Conservation (phyloP, 2,888 invertebrate genomes). For the Sinohyriopsis cumingii region DNA sequence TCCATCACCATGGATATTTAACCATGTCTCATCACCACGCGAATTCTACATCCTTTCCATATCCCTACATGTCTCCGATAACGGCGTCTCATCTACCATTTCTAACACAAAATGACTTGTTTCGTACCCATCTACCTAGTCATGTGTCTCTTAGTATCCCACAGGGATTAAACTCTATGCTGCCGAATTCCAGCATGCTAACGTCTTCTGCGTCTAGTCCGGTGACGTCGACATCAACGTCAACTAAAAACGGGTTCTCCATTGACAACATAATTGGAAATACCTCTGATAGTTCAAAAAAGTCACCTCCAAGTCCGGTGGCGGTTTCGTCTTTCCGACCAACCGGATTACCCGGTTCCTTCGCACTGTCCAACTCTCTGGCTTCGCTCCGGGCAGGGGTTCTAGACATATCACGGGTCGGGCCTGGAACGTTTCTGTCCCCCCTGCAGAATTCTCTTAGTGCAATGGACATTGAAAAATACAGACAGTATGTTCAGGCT, state of each 20-base stretch:
- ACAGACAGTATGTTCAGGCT: conserved; percentile 63
- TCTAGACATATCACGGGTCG: conserved; percentile 42
- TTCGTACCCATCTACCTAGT: conserved; percentile 69
- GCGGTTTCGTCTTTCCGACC: conserved; percentile 21
- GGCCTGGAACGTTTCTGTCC: conserved; percentile 53
- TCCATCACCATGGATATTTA: conserved; percentile 54
- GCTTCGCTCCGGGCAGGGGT: conserved; percentile 35
- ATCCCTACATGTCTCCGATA: conserved; percentile 72
- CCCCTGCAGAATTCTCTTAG: conserved; percentile 54
- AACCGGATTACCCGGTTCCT: conserved; percentile 24
- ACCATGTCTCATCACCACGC: conserved; percentile 39
- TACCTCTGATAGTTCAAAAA: conserved; percentile 37
- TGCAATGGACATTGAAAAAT: conserved; percentile 65
- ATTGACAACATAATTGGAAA: conserved; percentile 77
- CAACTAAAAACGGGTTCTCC: conserved; percentile 70
- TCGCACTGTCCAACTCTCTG: conserved; percentile 27
- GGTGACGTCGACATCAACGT: conserved; percentile 49
- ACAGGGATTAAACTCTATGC: conserved; percentile 9
- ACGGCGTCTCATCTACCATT: conserved; percentile 71
- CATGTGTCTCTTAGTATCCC: conserved; percentile 7
- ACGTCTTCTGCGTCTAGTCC: conserved; percentile 51
- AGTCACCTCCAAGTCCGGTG: conserved; percentile 32
- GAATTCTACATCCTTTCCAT: conserved; percentile 53
- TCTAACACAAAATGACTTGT: conserved; percentile 79
- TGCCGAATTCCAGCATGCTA: conserved; percentile 26